Evolutionary conservation across 1,140 invertebrate genomes (phyloP).

Genomic region (Calliphora vicina): DNA sequence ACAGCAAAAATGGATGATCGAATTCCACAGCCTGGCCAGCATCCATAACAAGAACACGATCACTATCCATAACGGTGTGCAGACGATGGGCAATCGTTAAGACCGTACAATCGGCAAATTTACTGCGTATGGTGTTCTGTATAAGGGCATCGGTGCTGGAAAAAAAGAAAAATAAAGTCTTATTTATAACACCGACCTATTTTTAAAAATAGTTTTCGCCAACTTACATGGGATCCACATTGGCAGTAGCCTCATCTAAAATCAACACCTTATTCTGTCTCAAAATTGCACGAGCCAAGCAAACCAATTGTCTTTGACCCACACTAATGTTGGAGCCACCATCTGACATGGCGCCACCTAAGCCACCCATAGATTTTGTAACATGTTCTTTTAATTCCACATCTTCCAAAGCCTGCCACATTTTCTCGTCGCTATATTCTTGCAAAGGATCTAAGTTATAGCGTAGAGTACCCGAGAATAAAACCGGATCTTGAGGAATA

Average conservation of each 20-base stretch:
- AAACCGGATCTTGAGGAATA: slow-evolving; percentile 85
- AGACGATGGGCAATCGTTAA: slow-evolving; percentile 85
- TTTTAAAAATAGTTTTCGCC: neutral
- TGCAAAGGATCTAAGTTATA: slow-evolving; percentile 89
- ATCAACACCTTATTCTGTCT: slow-evolving; percentile 80
- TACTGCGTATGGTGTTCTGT: slow-evolving; percentile 75
- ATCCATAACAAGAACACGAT: slow-evolving; percentile 78
- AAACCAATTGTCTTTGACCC: slow-evolving; percentile 80
- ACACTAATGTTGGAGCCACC: slow-evolving; percentile 80
- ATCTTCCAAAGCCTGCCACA: slow-evolving; percentile 85
- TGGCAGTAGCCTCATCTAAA: slow-evolving; percentile 88
- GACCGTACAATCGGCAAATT: slow-evolving; percentile 79
- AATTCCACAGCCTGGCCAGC: slow-evolving; percentile 73
- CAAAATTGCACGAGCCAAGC: slow-evolving; percentile 79
- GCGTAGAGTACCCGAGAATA: slow-evolving; percentile 84
- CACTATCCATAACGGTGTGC: slow-evolving; percentile 80
- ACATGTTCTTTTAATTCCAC: slow-evolving; percentile 69
- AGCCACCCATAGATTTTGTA: slow-evolving; percentile 64
- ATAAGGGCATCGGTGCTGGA: slow-evolving; percentile 74
- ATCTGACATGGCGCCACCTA: slow-evolving; percentile 70
- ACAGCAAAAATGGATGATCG: slow-evolving; percentile 71
- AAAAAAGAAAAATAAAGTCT: slow-evolving; percentile 8
- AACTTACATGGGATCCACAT: slow-evolving; percentile 77
- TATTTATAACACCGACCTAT: neutral
- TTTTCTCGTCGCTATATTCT: slow-evolving; percentile 73